Evolutionary conservation across 1,140 invertebrate genomes (phyloP), one percentile per base, ranked within the genome.

Genomic region (Apis dorsata): DNA sequence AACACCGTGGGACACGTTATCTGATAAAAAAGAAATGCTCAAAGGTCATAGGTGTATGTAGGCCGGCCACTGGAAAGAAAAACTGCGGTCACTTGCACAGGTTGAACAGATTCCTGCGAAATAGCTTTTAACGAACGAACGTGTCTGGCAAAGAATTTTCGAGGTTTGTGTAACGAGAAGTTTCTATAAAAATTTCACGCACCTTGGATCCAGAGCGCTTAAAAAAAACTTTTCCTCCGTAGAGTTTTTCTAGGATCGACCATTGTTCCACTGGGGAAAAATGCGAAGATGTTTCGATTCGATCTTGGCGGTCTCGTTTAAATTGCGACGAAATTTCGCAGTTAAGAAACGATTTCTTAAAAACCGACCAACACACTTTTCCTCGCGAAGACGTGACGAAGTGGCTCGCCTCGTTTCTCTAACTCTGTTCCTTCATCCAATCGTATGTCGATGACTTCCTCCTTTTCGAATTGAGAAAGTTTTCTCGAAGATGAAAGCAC

Each of bases 1-100:
- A 53, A 49, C 62, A 53, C n/a, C 24, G 77, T 34, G 24, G n/a
- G n/a, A 34, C 21, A 8, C 4, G 17, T 60, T 62, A 62, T 71
- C 68, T 71, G 77, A 62, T 34, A 62, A n/a, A 70, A 57, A 70
- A 21, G 2, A 57, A 44, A 15, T 34, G 17, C n/a, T 17, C 7
- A n/a, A 72, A 79, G 59, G 59, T 79, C 78, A 15, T 19, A 15
- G 19, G 49, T 21, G 24, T 34, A 79, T 79, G 44, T 71, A 60
- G 57, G 68, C 44, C 57, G 49, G 3, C 63, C 49, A 17, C 19
- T n/a, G 21, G 34, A 19, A 62, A 55, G 49, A 72, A 63, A 63
- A 59, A 49, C 24, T 8, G 57, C 44, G 24, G 44, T 34, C 24
- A 53, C 53, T 79, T 28, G 5, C 1, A 34, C 34, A 2, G 17